Conservation (phyloP, 1,140 invertebrate genomes). For the Myzus persicae region DNA sequence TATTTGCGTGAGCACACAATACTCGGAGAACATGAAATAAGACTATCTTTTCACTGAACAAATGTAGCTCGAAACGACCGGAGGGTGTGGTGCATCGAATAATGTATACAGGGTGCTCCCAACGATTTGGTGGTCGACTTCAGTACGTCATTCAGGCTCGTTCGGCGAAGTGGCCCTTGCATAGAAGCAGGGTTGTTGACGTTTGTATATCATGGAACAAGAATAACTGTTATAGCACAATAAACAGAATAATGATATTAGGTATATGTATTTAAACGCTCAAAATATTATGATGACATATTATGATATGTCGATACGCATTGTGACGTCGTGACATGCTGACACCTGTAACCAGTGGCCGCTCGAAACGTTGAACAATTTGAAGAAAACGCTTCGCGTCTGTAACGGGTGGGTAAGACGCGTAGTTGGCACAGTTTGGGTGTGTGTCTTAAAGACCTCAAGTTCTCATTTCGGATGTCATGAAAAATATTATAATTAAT, state of each 20-base stretch:
- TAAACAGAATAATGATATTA: background rate
- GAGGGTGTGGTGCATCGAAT: background rate
- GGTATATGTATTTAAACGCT: background rate
- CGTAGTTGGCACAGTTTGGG: too few relatives aligned
- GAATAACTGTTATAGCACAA: too few relatives aligned
- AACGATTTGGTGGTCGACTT: background rate
- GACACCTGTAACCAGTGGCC: too few relatives aligned
- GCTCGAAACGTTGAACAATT: too few relatives aligned
- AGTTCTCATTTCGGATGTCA: too few relatives aligned
- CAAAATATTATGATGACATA: background rate
- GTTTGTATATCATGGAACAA: background rate
- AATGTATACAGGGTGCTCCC: background rate
- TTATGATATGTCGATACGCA: background rate
- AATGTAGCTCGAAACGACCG: background rate
- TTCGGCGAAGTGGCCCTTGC: background rate
- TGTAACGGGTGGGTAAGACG: too few relatives aligned
- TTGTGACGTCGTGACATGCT: background rate
- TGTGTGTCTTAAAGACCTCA: too few relatives aligned
- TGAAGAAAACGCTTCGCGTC: too few relatives aligned
- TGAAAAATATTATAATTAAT: too few relatives aligned
- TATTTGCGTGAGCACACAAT: background rate
- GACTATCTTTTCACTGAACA: background rate
- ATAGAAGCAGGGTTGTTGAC: background rate
- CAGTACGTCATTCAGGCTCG: too few relatives aligned
- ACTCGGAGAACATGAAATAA: background rate